Conservation (phyloP, 2,797 vertebrate genomes). For the Decapterus maruadsi region DNA sequence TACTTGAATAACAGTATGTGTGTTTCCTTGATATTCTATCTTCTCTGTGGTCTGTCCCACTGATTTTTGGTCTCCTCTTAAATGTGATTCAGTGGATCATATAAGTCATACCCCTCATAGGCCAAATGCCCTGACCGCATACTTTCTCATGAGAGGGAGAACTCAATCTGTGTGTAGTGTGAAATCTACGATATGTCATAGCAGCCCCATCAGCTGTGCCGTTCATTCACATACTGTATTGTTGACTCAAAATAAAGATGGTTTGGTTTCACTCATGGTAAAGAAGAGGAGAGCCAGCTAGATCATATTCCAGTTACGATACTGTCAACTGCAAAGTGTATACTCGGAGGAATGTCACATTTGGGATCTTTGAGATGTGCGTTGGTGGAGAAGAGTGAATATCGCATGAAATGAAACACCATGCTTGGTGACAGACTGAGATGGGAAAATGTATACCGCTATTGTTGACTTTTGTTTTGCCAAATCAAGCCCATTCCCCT, state of each 20-base stretch:
- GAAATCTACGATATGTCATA: conserved; percentile 78
- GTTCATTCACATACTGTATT: conserved; percentile 82
- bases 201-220: conserved; percentile 83
- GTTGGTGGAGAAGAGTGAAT: conserved; percentile 25
- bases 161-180: conserved; percentile 74
- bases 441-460: background rate
- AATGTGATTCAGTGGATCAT: conserved; percentile 63
- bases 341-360: conserved; percentile 51
- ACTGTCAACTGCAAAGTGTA: conserved; percentile 60
- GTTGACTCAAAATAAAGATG: conserved; percentile 78
- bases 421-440: conserved; percentile 10
- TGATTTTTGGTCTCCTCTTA: conserved; percentile 59
- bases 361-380: conserved; percentile 42
- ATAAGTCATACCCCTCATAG: conserved; percentile 65
- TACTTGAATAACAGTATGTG: conserved; percentile 38
- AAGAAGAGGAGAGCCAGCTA: conserved; percentile 30
- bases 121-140: conserved; percentile 72
- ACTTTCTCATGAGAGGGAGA: conserved; percentile 78
- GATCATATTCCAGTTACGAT: conserved; percentile 69
- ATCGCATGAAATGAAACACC: conserved; percentile 46
- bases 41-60: conserved; percentile 27
- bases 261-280: conserved; percentile 57
- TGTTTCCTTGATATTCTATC: conserved; percentile 59
- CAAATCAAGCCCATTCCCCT: background rate
- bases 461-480: conserved; percentile 9